phyloP scores from a whole-genome alignment of 2,888 invertebrate species.

The Abrostola triplasia region DNA sequence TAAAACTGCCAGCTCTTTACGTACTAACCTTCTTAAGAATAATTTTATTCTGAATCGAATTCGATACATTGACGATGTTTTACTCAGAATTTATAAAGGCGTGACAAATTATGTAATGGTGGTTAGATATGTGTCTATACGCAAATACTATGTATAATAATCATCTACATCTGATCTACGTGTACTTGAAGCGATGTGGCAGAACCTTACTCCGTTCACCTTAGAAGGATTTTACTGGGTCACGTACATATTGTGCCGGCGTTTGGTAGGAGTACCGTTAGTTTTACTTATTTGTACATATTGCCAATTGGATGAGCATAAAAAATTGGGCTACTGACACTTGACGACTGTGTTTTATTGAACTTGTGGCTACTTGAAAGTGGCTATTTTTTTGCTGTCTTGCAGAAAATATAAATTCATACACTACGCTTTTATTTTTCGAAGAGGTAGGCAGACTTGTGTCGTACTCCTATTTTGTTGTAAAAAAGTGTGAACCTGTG shows the following conservation, averaged over 20 bases:
- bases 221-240: constrained; percentile 57
- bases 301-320: constrained; percentile 26
- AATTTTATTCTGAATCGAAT: no score
- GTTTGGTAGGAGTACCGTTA: constrained; percentile 61
- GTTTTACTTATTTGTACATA: constrained; percentile 56
- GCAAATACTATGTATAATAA: no score
- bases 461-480: no score
- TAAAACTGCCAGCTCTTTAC: no score
- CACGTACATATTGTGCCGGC: constrained; percentile 46
- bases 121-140: no score
- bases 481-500: no score
- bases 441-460: no score
- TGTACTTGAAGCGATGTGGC: constrained; percentile 1
- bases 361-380: not conserved
- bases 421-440: no score
- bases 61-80: no score
- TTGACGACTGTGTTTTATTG: constrained; percentile 10
- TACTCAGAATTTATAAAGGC: no score
- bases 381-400: constrained; percentile 1
- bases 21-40: no score
- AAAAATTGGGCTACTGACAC: constrained; percentile 38
- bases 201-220: constrained; percentile 21
- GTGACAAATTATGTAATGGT: no score
- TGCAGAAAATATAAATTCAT: not conserved
- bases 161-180: not conserved